Evolutionary conservation across 30 jellyfish, hydroid and myxozoan species (phyloP).

Genomic region (Cassiopea xamachana): DNA sequence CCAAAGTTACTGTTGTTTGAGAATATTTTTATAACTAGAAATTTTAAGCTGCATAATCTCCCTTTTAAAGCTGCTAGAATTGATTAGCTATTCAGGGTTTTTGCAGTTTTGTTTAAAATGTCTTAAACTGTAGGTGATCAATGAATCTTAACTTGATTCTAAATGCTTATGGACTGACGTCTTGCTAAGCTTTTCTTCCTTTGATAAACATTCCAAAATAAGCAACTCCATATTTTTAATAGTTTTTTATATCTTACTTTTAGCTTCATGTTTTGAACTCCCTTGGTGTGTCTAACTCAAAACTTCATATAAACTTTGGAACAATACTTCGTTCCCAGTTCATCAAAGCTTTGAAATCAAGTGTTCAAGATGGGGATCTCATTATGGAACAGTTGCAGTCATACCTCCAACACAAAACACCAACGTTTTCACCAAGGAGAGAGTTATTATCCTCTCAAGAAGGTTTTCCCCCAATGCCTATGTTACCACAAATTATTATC

Average conservation of each 20-base stretch:
- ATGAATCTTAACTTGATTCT: no score
- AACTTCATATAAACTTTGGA: conserved; percentile 49
- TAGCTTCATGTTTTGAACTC: conserved; percentile 52
- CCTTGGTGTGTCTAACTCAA: conserved; percentile 16
- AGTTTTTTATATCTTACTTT: not conserved
- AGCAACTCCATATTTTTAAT: no score
- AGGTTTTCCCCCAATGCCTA: not conserved
- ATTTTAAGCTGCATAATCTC: no score
- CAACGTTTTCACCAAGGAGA: conserved; percentile 2
- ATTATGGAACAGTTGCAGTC: conserved; percentile 26
- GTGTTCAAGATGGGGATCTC: conserved; percentile 25
- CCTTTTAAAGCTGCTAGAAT: no score
- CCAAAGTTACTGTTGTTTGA: no score
- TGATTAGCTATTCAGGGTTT: no score
- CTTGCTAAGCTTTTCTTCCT: no score
- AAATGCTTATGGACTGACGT: no score
- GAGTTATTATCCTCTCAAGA: not conserved
- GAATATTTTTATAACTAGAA: no score
- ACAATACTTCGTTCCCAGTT: conserved; percentile 47
- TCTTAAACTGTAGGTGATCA: no score
- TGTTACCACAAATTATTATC: not conserved
- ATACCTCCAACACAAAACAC: not conserved
- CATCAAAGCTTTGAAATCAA: conserved; percentile 35
- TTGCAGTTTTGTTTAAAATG: no score
- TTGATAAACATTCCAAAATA: no score